These are phyloP conservation scores for Erebia palarica DNA, from an alignment of 2,888 invertebrate species.

Conservation along the genomic window DNA sequence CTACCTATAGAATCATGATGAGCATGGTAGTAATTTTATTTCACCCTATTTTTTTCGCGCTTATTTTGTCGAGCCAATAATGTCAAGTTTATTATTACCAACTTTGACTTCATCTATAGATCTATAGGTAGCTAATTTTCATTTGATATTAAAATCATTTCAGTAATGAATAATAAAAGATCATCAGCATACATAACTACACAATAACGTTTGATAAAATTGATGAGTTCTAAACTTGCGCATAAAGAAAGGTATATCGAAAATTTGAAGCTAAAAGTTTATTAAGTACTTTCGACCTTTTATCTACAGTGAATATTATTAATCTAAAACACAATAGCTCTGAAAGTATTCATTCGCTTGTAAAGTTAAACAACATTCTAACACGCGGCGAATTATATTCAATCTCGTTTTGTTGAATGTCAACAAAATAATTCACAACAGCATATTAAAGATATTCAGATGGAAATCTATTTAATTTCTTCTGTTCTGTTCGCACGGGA, in stretches of 20 bases:
- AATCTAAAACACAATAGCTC: constrained; percentile 4
- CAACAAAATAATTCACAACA: neutral
- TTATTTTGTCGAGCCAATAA: too few species aligned
- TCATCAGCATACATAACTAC: neutral
- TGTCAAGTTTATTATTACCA: too few species aligned
- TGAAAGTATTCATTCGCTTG: constrained; percentile 9
- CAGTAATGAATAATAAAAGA: neutral
- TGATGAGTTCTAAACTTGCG: neutral
- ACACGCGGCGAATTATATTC: neutral
- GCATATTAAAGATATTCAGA: neutral
- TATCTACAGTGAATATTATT: constrained; percentile 3
- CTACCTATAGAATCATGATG: too few species aligned
- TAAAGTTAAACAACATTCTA: constrained; percentile 11
- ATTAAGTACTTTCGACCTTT: constrained; percentile 5
- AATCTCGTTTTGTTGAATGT: neutral
- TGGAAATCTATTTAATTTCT: neutral
- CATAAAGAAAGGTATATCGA: neutral
- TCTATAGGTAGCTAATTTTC: too few species aligned
- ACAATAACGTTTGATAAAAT: neutral
- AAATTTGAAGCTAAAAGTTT: constrained; percentile 7
- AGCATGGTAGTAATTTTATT: too few species aligned
- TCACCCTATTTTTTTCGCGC: too few species aligned
- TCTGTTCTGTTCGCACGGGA: too few species aligned
- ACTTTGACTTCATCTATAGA: too few species aligned
- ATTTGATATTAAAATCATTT: neutral